These are phyloP conservation scores for Mormyrus hasselquistii DNA, from an alignment of 2,797 vertebrate species.

Conservation along the genomic window DNA sequence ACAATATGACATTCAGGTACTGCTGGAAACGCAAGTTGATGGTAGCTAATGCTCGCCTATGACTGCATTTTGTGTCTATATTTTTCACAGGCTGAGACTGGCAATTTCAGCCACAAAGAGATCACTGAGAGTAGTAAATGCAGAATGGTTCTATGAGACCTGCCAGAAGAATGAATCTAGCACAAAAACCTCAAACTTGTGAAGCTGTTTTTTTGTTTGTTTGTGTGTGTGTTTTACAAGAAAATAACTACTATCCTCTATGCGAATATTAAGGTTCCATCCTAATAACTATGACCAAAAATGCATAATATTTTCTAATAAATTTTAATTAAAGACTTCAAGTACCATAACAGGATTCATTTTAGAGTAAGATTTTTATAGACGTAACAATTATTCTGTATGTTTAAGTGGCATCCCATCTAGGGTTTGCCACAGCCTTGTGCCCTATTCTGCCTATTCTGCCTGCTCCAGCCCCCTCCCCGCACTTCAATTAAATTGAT, in stretches of 20 bases:
- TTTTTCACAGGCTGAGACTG: neutral
- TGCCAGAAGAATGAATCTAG: neutral
- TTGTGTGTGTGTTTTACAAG: neutral
- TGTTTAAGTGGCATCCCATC: neutral
- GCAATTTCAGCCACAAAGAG: neutral
- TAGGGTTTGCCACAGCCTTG: neutral
- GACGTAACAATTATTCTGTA: neutral
- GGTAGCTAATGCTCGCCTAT: neutral
- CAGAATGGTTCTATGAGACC: neutral
- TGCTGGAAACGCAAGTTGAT: neutral
- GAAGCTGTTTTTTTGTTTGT: neutral
- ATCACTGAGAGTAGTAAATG: neutral
- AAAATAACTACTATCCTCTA: neutral
- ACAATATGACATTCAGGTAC: neutral
- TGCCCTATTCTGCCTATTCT: neutral
- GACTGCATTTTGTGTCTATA: neutral
- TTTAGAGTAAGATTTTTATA: neutral
- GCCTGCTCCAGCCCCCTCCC: neutral
- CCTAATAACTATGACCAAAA: neutral
- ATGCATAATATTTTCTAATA: neutral
- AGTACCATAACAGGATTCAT: neutral
- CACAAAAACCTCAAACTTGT: neutral
- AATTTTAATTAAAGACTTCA: neutral
- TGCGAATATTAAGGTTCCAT: neutral
- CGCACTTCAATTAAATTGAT: neutral